Evolutionary conservation across 2,888 invertebrate species (phyloP).

Genomic region (Machimus rusticus): DNA sequence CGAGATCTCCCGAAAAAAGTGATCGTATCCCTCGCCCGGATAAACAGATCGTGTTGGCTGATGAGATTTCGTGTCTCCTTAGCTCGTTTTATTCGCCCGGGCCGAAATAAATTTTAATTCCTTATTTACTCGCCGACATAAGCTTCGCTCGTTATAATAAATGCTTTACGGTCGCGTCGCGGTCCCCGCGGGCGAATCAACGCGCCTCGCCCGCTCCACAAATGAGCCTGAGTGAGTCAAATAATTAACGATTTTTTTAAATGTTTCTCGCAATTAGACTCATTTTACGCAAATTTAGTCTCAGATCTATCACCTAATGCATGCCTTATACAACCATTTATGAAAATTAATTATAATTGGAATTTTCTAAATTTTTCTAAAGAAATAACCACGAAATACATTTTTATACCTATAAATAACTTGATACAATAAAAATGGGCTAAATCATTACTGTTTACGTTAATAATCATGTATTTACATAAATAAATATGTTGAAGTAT

Average conservation of each 20-base stretch:
- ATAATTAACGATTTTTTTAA: not conserved
- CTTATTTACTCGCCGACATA: conserved; percentile 47
- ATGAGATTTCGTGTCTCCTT: conserved; percentile 31
- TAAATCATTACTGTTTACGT: too few relatives aligned
- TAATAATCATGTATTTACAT: too few relatives aligned
- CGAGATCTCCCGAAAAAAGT: not conserved
- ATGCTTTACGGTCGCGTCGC: conserved; percentile 43
- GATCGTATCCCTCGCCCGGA: conserved; percentile 31
- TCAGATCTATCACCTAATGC: too few relatives aligned
- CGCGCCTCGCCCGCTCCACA: not conserved
- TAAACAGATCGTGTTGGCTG: conserved; percentile 36
- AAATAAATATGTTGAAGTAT: too few relatives aligned
- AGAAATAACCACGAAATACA: too few relatives aligned
- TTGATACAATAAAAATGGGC: too few relatives aligned
- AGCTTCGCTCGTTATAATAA: conserved; percentile 48
- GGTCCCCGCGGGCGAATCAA: not conserved
- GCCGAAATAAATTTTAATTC: conserved; percentile 46
- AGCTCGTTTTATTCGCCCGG: conserved; percentile 27
- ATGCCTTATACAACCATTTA: too few relatives aligned
- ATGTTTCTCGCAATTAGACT: not conserved
- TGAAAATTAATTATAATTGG: too few relatives aligned
- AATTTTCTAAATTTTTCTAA: too few relatives aligned
- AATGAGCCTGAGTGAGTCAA: not conserved
- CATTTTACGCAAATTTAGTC: not conserved
- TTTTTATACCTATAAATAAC: too few relatives aligned